Conservation (phyloP, 1,140 invertebrate genomes). For the Drosophila aff. region DNA sequence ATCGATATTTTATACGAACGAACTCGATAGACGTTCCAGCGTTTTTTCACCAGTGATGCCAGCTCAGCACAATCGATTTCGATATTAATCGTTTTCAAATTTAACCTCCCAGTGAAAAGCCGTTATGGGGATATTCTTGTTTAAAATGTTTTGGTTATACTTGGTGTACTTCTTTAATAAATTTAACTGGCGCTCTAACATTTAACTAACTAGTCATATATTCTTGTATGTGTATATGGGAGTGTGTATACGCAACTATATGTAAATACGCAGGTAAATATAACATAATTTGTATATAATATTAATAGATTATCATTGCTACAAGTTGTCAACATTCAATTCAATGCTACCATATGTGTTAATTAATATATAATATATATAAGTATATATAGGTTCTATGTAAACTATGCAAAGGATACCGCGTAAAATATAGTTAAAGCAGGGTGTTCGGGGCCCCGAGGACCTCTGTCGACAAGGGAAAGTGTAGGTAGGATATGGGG, state of each 20-base stretch:
- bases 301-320: constrained; percentile 73
- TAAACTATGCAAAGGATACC: constrained; percentile 55
- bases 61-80: background rate
- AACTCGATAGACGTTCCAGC: background rate
- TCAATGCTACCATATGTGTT: constrained; percentile 73
- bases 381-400: constrained; percentile 40
- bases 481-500: constrained; percentile 21
- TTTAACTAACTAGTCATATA: constrained; percentile 76
- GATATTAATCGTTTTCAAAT: constrained; percentile 4
- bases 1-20: background rate
- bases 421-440: constrained; percentile 78
- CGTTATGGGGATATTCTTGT: background rate
- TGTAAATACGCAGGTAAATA: constrained; percentile 75
- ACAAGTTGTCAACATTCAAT: constrained; percentile 77
- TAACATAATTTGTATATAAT: constrained; percentile 77
- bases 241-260: constrained; percentile 68
- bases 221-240: constrained; percentile 48
- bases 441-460: constrained; percentile 24
- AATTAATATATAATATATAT: constrained; percentile 47
- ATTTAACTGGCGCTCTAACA: constrained; percentile 77
- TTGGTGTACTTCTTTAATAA: constrained; percentile 66
- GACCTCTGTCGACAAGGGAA: constrained; percentile 10
- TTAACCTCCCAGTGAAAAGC: background rate
- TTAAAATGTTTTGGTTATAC: constrained; percentile 61
- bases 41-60: background rate